Conservation (phyloP, 2,888 invertebrate species). For the Cepaea hortensis region DNA sequence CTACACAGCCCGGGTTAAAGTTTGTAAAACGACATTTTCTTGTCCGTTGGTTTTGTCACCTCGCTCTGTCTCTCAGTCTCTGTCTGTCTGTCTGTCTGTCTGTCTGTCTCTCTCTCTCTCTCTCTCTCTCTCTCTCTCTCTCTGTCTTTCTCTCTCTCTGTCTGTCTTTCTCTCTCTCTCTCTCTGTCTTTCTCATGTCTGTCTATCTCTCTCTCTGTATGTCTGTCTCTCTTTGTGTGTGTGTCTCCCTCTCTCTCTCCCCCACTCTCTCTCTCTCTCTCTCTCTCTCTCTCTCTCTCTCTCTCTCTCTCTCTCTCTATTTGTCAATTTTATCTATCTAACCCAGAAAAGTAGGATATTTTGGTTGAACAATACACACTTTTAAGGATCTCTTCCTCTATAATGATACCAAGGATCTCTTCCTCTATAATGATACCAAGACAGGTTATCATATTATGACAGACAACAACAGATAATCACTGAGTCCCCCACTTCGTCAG, state of each 20-base stretch:
- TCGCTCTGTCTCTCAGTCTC: too few relatives aligned
- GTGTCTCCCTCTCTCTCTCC: neutral
- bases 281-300: neutral
- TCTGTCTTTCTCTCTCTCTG: neutral
- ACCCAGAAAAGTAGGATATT: too few relatives aligned
- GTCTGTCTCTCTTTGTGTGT: neutral
- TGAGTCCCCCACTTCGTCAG: too few relatives aligned
- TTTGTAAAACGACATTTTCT: too few relatives aligned
- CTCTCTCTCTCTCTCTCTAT: neutral
- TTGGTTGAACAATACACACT: too few relatives aligned
- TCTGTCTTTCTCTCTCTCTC: neutral
- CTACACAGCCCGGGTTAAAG: too few relatives aligned
- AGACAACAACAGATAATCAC: too few relatives aligned
- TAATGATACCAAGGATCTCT: too few relatives aligned
- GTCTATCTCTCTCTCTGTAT: neutral
- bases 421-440: too few relatives aligned
- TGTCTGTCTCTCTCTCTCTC: neutral
- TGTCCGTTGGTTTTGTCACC: too few relatives aligned
- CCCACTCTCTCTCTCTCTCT: neutral
- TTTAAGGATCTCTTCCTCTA: too few relatives aligned
- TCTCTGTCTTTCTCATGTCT: neutral
- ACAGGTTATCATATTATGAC: too few relatives aligned
- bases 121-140: neutral
- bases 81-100: neutral
- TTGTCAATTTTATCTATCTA: neutral